Percentiles rank a stretch among this genome's conserved stretches.
phyloP scores from a whole-genome alignment of 2,888 invertebrate species.

The Andrena fulva region DNA sequence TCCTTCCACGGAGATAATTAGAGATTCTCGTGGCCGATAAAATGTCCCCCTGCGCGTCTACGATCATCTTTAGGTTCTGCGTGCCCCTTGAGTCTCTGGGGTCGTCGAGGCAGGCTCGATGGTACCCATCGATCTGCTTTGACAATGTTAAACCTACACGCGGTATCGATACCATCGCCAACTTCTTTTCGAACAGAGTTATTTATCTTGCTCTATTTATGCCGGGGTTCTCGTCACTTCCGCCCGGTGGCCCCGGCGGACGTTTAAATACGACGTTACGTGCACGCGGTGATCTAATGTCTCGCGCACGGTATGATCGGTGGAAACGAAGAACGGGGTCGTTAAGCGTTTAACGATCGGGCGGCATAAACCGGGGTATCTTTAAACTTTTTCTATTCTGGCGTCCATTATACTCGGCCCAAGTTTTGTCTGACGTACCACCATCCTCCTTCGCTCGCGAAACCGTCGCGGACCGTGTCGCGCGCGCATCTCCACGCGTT shows the following conservation, averaged over 20 bases:
- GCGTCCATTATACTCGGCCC: neutral
- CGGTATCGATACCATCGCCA: conserved; percentile 14
- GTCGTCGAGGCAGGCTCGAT: too few relatives aligned
- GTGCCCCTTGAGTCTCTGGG: too few relatives aligned
- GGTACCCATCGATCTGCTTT: too few relatives aligned
- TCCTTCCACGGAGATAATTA: conserved; percentile 70
- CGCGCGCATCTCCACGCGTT: neutral
- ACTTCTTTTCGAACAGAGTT: conserved; percentile 19
- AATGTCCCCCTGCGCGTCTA: neutral
- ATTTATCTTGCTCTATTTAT: conserved; percentile 44
- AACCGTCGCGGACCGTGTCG: neutral
- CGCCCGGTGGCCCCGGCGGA: conserved; percentile 5
- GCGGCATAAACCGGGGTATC: conserved; percentile 34
- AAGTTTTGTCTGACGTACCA: neutral
- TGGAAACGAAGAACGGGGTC: conserved; percentile 42
- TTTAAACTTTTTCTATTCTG: conserved; percentile 30
- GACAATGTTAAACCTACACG: neutral
- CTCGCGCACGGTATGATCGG: conserved; percentile 6
- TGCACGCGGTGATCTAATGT: conserved; percentile 27
- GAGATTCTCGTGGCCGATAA: conserved; percentile 62
- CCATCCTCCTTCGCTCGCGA: neutral
- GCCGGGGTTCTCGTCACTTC: conserved; percentile 32
- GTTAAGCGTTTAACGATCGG: conserved; percentile 59
- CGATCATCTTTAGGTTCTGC: too few relatives aligned
- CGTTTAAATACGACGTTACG: conserved; percentile 23